Evolutionary conservation across 92 coral and sea anemone species (phyloP), one percentile per base, ranked within the genome.

Genomic region (Porites cylindrica): DNA sequence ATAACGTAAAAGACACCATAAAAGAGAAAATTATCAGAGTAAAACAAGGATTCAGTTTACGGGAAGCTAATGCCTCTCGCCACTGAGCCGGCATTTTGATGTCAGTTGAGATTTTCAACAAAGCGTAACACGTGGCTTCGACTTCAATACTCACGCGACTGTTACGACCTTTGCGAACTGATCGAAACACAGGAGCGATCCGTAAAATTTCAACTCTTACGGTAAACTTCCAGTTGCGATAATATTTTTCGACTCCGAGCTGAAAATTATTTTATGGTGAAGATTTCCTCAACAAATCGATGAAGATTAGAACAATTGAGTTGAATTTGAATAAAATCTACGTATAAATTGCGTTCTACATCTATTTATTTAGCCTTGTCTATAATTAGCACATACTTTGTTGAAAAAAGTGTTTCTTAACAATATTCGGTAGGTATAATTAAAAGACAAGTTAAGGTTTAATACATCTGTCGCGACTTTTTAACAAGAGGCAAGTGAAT

Each of bases 1-100:
- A 72, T 13, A 82, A 7, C 1, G 87, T 83, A 16, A 83, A 83
- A 24, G 87, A 63, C 64, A 72, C 72, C 87, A 83, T 83, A 23
- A 72, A 83, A 1, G 86, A 82, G 50, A 72, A 72, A 24, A 82
- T 82, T 18, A 82, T 58, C 53, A 82, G 3, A 9, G 86, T 82
- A 60, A 73, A 71, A 82, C 79, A 82, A 32, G 86, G 86, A 23
- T 75, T 72, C 21, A 82, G 72, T 16, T 71, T 82, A 2, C 20
- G 23, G 20, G 86, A 82, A 43, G 72, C 72, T 9, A 82, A 10
- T 12, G 86, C 86, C 47, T 83, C 79, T 16, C 79, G 72, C 12
- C 60, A 9, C 24, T 23, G 24, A 8, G 71, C 59, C 63, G 72
- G 60, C 86, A 82, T 82, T 11, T 51, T 14, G 61, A 54, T 54